Percentiles rank a stretch among this genome's conserved stretches.
phyloP scores from a whole-genome alignment of 2,888 invertebrate species.

The Coleophora deauratella region DNA sequence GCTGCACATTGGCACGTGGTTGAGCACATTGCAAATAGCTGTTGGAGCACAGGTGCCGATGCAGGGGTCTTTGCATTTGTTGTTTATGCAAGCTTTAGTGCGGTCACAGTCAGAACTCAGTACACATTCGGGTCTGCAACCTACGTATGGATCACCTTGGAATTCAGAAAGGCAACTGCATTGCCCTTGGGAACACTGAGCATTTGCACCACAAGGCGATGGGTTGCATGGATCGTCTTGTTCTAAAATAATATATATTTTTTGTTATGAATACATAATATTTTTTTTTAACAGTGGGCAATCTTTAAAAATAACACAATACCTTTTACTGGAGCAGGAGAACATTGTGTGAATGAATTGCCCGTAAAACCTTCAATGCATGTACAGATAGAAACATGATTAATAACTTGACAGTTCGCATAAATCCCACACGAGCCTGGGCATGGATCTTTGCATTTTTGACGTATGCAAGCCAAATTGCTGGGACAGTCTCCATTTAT shows the following conservation, averaged over 20 bases:
- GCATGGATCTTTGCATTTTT: constrained; percentile 80
- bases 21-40: constrained; percentile 81
- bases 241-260: constrained; percentile 27
- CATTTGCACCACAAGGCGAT: constrained; percentile 81
- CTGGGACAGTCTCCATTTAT: constrained; percentile 80
- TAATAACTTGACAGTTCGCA: constrained; percentile 74
- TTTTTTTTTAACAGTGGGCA: background rate
- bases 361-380: constrained; percentile 75
- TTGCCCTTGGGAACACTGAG: constrained; percentile 78
- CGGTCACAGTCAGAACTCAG: constrained; percentile 82
- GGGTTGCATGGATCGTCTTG: constrained; percentile 77
- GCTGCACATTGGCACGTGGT: constrained; percentile 75
- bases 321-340: constrained; percentile 48
- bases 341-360: constrained; percentile 76
- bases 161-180: constrained; percentile 83
- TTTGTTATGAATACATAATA: background rate
- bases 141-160: constrained; percentile 83
- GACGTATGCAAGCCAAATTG: constrained; percentile 78
- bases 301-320: constrained; percentile 11
- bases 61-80: constrained; percentile 86
- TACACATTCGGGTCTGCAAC: constrained; percentile 87
- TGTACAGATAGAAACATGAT: constrained; percentile 77
- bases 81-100: constrained; percentile 79
- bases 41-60: constrained; percentile 84
- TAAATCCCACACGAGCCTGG: constrained; percentile 79